Percentiles rank a stretch among this genome's conserved stretches.
Conservation (phyloP, 2,797 vertebrate genomes). For the Ceryle rudis region DNA sequence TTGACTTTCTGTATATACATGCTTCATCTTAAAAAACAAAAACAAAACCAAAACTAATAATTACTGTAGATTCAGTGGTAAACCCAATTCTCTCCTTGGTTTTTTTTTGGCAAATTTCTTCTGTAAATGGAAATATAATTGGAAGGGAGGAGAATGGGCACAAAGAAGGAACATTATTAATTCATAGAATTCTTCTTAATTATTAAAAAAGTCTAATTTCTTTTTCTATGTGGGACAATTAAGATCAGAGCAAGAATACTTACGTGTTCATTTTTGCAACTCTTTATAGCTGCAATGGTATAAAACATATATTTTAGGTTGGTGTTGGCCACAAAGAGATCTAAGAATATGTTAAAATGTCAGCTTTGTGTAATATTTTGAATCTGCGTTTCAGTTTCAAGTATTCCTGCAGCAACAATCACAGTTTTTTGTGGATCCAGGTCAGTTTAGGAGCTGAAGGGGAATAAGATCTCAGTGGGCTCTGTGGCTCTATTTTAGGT, state of each 20-base stretch:
- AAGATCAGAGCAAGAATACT: not conserved
- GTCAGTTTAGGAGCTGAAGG: not conserved
- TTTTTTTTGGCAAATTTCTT: not conserved
- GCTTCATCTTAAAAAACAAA: not conserved
- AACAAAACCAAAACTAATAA: not conserved
- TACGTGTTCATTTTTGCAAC: not conserved
- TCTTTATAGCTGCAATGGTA: not conserved
- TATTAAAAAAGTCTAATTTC: not conserved
- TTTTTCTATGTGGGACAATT: not conserved
- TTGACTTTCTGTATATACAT: not conserved
- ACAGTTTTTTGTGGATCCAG: not conserved
- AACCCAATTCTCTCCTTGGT: not conserved
- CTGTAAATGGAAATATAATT: not conserved
- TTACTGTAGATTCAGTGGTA: not conserved
- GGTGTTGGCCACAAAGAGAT: not conserved
- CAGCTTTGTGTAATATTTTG: not conserved
- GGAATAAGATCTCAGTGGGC: not conserved
- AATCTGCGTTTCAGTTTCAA: not conserved
- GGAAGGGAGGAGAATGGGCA: not conserved
- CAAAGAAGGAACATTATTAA: not conserved
- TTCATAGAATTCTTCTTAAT: not conserved
- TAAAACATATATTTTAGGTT: not conserved
- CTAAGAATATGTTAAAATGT: not conserved
- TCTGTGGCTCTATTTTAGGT: not conserved
- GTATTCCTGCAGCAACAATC: not conserved